Evolutionary conservation across 2,888 invertebrate genomes (phyloP).

Genomic region (Drosophila subquinaria): DNA sequence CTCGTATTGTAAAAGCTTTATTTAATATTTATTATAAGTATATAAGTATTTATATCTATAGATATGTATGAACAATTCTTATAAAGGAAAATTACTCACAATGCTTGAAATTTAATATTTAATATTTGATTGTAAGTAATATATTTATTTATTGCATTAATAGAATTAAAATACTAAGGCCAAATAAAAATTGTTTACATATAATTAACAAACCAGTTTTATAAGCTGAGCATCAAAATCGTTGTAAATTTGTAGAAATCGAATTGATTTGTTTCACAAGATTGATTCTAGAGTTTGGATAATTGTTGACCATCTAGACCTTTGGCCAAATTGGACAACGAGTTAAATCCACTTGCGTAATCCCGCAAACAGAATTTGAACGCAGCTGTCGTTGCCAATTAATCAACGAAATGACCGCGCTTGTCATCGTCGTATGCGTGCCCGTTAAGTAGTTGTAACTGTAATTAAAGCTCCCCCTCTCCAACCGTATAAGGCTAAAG

Average conservation of each 20-base stretch:
- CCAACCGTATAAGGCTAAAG: conserved; percentile 32
- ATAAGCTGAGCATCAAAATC: no score
- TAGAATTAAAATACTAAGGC: not conserved
- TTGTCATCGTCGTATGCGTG: conserved; percentile 34
- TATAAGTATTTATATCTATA: not conserved
- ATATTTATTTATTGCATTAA: conserved; percentile 4
- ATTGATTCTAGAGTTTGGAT: not conserved
- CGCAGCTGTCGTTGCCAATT: conserved; percentile 56
- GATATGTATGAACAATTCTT: not conserved
- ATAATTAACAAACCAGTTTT: not conserved
- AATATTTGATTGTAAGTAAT: not conserved
- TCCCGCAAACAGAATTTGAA: conserved; percentile 39
- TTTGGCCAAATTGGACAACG: conserved; percentile 7
- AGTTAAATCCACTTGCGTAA: conserved; percentile 59
- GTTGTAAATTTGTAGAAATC: not conserved
- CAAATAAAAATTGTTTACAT: not conserved
- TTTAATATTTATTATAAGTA: not conserved
- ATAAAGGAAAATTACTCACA: conserved; percentile 9
- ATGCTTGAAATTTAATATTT: not conserved
- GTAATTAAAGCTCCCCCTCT: conserved; percentile 62
- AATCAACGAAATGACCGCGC: conserved; percentile 63
- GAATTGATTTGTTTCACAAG: not conserved
- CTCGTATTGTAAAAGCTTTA: not conserved
- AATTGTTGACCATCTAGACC: not conserved
- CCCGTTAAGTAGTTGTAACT: conserved; percentile 49